Conservation (phyloP, 2,888 invertebrate genomes). For the Drosophila quinaria region DNA sequence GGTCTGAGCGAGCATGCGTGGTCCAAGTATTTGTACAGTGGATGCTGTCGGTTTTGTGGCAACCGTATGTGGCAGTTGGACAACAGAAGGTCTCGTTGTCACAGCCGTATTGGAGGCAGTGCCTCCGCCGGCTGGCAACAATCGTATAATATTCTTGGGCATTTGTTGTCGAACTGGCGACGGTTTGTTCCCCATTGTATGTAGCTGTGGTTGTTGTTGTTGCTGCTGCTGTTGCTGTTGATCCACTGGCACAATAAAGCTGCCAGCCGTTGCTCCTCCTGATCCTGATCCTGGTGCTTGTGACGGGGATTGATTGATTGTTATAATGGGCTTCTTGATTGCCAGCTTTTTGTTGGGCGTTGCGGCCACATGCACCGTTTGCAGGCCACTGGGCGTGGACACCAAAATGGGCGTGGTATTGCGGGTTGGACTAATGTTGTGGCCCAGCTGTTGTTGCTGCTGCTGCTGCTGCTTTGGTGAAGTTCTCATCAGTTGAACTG, state of each 20-base stretch:
- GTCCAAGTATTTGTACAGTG: conserved; percentile 72
- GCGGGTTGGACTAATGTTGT: conserved; percentile 50
- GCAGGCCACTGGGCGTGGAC: conserved; percentile 83
- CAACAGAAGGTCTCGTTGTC: conserved; percentile 33
- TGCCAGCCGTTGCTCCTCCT: conserved; percentile 23
- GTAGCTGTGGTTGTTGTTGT: conserved; percentile 22
- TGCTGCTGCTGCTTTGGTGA: conserved; percentile 29
- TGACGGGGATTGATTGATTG: conserved; percentile 61
- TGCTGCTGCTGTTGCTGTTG: conserved; percentile 33
- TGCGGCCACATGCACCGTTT: conserved; percentile 84
- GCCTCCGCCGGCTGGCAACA: conserved; percentile 58
- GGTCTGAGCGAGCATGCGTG: conserved; percentile 70
- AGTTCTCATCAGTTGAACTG: conserved; percentile 37
- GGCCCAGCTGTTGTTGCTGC: conserved; percentile 12
- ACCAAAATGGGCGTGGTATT: conserved; percentile 82
- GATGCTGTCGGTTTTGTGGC: conserved; percentile 25
- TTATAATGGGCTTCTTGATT: conserved; percentile 82
- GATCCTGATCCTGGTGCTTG: conserved; percentile 36
- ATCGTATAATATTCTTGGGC: conserved; percentile 78
- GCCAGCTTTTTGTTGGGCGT: conserved; percentile 75
- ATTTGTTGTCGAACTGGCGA: conserved; percentile 52
- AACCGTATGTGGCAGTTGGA: conserved; percentile 35
- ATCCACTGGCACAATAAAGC: conserved; percentile 20
- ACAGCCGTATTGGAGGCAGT: conserved; percentile 1
- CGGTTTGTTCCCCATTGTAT: conserved; percentile 21